Evolutionary conservation across 92 coral and sea anemone genomes (phyloP).

Genomic region (Palythoa caribaeorum): DNA sequence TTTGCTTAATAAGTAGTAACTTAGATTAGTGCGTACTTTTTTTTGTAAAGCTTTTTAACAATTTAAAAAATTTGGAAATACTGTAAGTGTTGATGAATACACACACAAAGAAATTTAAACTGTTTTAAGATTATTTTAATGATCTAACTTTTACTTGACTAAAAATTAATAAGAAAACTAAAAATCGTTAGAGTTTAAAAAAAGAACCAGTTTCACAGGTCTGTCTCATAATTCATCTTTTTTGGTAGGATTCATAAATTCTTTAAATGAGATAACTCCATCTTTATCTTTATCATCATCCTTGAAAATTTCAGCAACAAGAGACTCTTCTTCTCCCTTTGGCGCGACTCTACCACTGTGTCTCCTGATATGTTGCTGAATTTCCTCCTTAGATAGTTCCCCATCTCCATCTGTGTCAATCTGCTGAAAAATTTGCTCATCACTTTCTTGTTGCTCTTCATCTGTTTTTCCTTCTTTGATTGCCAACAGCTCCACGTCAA

Average conservation of each 20-base stretch:
- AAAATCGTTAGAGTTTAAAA: no score
- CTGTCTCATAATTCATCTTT: constrained; percentile 37
- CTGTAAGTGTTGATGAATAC: no score
- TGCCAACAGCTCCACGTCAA: constrained; percentile 86
- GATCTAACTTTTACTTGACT: no score
- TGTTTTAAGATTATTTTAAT: no score
- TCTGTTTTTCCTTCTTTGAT: constrained; percentile 55
- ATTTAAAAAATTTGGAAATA: no score
- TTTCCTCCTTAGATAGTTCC: constrained; percentile 76
- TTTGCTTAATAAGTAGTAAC: no score
- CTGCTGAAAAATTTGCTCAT: constrained; percentile 73
- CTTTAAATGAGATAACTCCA: constrained; percentile 85
- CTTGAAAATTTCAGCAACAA: constrained; percentile 80
- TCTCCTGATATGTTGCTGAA: constrained; percentile 68
- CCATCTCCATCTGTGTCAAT: constrained; percentile 82
- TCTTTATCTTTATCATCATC: constrained; percentile 89
- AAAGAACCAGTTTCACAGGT: background rate
- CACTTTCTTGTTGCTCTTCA: constrained; percentile 36
- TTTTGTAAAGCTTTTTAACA: no score
- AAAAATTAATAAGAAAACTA: no score
- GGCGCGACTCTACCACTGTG: constrained; percentile 75
- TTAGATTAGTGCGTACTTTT: no score
- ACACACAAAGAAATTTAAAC: no score
- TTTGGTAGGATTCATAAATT: constrained; percentile 56
- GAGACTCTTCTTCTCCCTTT: constrained; percentile 60